These are phyloP conservation scores for Simalia tracyae DNA, from an alignment of 2,797 vertebrate genomes.

Conservation along the genomic window DNA sequence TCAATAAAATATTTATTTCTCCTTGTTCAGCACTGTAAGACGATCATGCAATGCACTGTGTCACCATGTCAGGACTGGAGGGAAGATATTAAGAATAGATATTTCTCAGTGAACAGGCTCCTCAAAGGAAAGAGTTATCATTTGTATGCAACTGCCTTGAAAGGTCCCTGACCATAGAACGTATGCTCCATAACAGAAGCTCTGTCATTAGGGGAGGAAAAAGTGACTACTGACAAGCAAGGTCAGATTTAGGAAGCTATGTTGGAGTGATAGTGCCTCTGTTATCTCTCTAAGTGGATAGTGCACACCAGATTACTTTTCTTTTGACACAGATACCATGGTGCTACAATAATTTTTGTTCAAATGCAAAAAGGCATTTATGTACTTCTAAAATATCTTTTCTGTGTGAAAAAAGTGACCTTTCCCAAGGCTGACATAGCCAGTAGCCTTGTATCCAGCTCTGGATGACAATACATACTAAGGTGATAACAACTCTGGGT, in stretches of 20 bases:
- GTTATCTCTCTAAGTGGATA: conserved; percentile 73
- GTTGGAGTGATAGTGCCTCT: conserved; percentile 75
- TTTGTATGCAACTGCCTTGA: conserved; percentile 63
- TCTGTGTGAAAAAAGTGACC: conserved; percentile 78
- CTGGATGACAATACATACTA: conserved; percentile 60
- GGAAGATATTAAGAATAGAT: conserved; percentile 64
- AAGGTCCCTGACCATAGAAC: conserved; percentile 64
- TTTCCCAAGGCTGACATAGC: conserved; percentile 75
- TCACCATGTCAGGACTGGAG: conserved; percentile 67
- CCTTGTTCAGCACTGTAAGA: conserved; percentile 65
- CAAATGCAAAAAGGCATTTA: conserved; percentile 76
- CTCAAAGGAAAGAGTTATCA: conserved; percentile 64
- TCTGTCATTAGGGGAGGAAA: conserved; percentile 54
- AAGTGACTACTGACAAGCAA: conserved; percentile 59
- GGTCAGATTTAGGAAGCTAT: conserved; percentile 59
- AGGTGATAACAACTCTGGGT: conserved; percentile 51
- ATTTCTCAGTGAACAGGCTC: conserved; percentile 66
- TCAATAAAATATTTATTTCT: conserved; percentile 67
- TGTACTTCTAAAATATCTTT: neutral
- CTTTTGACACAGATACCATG: conserved; percentile 78
- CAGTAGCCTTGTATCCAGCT: conserved; percentile 71
- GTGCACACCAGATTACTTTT: conserved; percentile 72
- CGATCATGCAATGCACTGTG: conserved; percentile 58
- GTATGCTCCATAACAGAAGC: conserved; percentile 60
- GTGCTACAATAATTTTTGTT: conserved; percentile 77